These are phyloP conservation scores for Apodemia zela DNA, from an alignment of 2,888 invertebrate species.

Conservation along the genomic window DNA sequence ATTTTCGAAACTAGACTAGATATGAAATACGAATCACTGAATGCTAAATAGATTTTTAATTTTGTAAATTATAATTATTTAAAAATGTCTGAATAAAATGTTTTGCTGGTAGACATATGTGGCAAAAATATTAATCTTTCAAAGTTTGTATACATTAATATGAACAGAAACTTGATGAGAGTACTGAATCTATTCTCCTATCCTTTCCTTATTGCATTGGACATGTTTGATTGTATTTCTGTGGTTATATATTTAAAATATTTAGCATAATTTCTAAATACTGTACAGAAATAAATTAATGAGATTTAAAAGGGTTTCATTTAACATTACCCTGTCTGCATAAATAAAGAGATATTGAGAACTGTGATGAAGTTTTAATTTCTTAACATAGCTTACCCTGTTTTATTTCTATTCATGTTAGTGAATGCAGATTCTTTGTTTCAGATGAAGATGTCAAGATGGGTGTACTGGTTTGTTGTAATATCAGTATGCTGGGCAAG, in stretches of 20 bases:
- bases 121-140: too few relatives aligned
- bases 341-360: conserved; percentile 70
- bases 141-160: too few relatives aligned
- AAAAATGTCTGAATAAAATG: too few relatives aligned
- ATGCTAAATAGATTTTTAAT: too few relatives aligned
- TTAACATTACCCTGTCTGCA: conserved; percentile 62
- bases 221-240: conserved; percentile 20
- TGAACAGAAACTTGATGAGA: neutral
- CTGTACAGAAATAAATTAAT: conserved; percentile 41
- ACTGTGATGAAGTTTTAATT: conserved; percentile 74
- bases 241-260: conserved; percentile 16
- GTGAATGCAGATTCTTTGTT: conserved; percentile 48
- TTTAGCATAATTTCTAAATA: conserved; percentile 10
- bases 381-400: conserved; percentile 18
- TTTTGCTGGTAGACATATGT: too few relatives aligned
- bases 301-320: conserved; percentile 71
- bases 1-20: too few relatives aligned
- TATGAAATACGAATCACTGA: too few relatives aligned
- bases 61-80: too few relatives aligned
- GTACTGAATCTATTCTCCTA: conserved; percentile 30
- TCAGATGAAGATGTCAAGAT: conserved; percentile 62
- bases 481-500: conserved; percentile 52
- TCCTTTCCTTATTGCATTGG: conserved; percentile 26
- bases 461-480: conserved; percentile 48
- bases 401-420: conserved; percentile 10